Percentiles rank a stretch among this genome's conserved stretches.
phyloP scores from a whole-genome alignment of 2,888 invertebrate species.

The Apodemia zela region DNA sequence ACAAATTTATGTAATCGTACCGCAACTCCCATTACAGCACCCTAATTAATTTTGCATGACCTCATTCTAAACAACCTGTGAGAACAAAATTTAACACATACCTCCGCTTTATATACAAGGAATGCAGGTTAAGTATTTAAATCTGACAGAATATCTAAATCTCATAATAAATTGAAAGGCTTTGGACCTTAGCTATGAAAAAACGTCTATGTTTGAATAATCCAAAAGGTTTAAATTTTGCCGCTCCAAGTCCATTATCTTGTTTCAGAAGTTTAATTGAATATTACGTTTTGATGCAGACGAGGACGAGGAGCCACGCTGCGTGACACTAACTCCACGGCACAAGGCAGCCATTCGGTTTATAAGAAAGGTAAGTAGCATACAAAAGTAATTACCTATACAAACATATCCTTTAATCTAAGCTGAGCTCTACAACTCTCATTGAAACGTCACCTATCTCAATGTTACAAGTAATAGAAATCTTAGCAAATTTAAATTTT shows the following conservation, averaged over 20 bases:
- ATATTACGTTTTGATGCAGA: slow-evolving; percentile 72
- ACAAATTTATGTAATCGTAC: slow-evolving; percentile 14
- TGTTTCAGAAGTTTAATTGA: slow-evolving; percentile 35
- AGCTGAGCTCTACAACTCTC: too few species aligned
- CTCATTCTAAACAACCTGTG: slow-evolving; percentile 2
- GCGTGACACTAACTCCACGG: slow-evolving; percentile 89
- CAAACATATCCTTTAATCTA: not conserved
- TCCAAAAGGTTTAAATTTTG: slow-evolving; percentile 12
- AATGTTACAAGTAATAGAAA: too few species aligned
- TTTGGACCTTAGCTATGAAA: slow-evolving; percentile 32
- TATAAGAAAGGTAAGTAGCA: slow-evolving; percentile 89
- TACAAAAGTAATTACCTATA: not conserved
- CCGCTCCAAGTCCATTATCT: slow-evolving; percentile 29
- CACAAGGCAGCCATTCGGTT: slow-evolving; percentile 95
- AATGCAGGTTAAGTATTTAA: not conserved
- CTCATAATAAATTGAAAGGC: not conserved
- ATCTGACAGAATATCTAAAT: not conserved
- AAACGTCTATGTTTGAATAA: slow-evolving; percentile 26
- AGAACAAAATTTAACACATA: slow-evolving; percentile 7
- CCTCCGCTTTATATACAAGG: not conserved
- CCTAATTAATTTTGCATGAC: slow-evolving; percentile 14
- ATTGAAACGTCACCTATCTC: too few species aligned
- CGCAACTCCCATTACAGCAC: slow-evolving; percentile 2
- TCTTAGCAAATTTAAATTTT: not conserved
- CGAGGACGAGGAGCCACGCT: slow-evolving; percentile 90